Evolutionary conservation across 1,140 invertebrate species (phyloP).

Genomic region (Brachionus angularis): DNA sequence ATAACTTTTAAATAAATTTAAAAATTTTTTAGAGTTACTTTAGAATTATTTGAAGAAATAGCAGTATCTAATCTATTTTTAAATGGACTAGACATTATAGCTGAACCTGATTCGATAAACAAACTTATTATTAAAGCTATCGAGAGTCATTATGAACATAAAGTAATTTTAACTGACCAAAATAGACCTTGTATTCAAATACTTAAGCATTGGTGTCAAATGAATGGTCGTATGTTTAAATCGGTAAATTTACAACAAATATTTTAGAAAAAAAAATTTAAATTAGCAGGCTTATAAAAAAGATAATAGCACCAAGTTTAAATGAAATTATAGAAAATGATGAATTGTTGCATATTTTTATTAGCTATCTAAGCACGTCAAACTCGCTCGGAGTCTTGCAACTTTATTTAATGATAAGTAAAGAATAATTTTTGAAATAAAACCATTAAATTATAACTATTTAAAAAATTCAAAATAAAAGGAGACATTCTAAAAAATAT

Average conservation of each 20-base stretch:
- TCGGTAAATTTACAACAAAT: not conserved
- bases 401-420: constrained; percentile 39
- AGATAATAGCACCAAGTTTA: constrained; percentile 17
- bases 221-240: constrained; percentile 35
- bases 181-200: constrained; percentile 2
- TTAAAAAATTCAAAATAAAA: not conserved
- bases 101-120: constrained; percentile 18
- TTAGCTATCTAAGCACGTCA: constrained; percentile 7
- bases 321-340: constrained; percentile 37
- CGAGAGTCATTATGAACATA: not conserved
- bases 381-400: not conserved
- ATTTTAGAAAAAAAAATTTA: not conserved
- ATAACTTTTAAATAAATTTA: too few species aligned
- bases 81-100: constrained; percentile 13
- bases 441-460: not conserved
- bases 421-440: not conserved
- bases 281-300: not conserved
- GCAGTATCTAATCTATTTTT: constrained; percentile 6
- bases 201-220: constrained; percentile 41
- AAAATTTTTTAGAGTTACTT: not conserved
- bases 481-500: constrained; percentile 12
- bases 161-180: not conserved
- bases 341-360: constrained; percentile 25
- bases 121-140: not conserved
- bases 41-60: constrained; percentile 35